Evolutionary conservation across 2,888 invertebrate species (phyloP), one percentile per base, ranked within the genome.

Genomic region (Euplagia quadripunctaria): DNA sequence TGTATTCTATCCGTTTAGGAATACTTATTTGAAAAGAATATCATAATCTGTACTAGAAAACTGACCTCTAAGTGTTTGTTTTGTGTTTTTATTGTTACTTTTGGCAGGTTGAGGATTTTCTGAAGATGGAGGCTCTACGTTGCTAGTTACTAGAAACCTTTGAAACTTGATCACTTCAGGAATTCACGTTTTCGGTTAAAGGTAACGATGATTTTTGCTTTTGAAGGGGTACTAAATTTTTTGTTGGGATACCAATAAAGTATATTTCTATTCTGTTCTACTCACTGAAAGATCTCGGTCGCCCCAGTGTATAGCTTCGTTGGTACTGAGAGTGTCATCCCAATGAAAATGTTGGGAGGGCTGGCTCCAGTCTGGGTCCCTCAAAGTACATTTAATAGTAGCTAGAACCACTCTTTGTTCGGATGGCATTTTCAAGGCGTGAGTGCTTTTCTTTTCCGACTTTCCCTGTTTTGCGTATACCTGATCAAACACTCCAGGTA

Each of bases 271-370:
- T 31, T 31, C 31, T 31, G 31, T 31, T 31, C 31, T 31, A 73
- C 89, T 88, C 80, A 95, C 95, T n/a, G 93, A 86, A 14, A 96
- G 89, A 78, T 95, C 94, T 49, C 93, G 94, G 61, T 94, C 94
- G 1, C 93, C 94, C 93, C 95, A 95, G 76, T 93, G 92, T 49
- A 94, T 87, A 49, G 94, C 95, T 5, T 94, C 91, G 14, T 89
- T 82, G 42, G 94, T 93, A 17, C 84, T 90, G 9, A 96, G 88
- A n/a, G 95, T 90, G 80, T 95, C 94, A 52, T 96, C 96, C 97
- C 97, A 97, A 83, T 96, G 96, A 86, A 96, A 97, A 82, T 96
- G 96, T 71, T 96, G 93, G 0, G 92, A 92, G 1, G 90, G 84
- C 66, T 96, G 96, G 73, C 96, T 96, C 97, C 97, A 97, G 85